A percentile compares a stretch with the other conserved stretches of the same genome.
Evolutionary conservation across 2,888 invertebrate species (phyloP).

Genomic region (Cataglyphis cursor): DNA sequence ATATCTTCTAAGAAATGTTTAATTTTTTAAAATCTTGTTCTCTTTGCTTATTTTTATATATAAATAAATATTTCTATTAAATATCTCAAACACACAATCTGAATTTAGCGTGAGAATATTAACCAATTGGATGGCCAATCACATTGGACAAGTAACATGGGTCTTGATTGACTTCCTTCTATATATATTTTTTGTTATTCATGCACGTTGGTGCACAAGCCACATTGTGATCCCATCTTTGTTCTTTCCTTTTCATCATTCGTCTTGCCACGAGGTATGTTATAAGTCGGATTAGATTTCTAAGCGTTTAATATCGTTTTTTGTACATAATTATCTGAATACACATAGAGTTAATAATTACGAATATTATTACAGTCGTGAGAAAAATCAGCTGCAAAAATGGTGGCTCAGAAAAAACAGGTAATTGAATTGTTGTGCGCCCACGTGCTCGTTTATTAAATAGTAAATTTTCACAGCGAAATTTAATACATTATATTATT

Average conservation of each 20-base stretch:
- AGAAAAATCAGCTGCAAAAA: constrained; percentile 85
- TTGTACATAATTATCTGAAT: not conserved
- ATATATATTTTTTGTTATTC: not conserved
- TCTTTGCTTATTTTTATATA: not conserved
- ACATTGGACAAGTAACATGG: not conserved
- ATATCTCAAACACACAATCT: not conserved
- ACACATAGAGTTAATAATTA: not conserved
- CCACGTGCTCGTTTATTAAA: constrained; percentile 53
- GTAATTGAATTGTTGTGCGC: constrained; percentile 86
- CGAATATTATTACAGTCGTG: constrained; percentile 65
- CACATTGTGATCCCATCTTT: not conserved
- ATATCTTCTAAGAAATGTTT: too few relatives aligned
- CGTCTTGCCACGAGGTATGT: constrained; percentile 8
- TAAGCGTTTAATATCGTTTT: not conserved
- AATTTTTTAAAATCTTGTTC: too few relatives aligned
- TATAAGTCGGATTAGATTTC: not conserved
- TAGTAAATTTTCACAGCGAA: not conserved
- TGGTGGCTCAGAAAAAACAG: constrained; percentile 96
- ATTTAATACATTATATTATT: constrained; percentile 3
- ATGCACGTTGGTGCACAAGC: not conserved
- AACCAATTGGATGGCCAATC: not conserved
- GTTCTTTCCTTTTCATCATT: constrained; percentile 3
- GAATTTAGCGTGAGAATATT: not conserved
- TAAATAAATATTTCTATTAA: not conserved
- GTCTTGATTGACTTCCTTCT: not conserved